Evolutionary conservation across 2,888 invertebrate species (phyloP).

Genomic region (Lymantria dispar): DNA sequence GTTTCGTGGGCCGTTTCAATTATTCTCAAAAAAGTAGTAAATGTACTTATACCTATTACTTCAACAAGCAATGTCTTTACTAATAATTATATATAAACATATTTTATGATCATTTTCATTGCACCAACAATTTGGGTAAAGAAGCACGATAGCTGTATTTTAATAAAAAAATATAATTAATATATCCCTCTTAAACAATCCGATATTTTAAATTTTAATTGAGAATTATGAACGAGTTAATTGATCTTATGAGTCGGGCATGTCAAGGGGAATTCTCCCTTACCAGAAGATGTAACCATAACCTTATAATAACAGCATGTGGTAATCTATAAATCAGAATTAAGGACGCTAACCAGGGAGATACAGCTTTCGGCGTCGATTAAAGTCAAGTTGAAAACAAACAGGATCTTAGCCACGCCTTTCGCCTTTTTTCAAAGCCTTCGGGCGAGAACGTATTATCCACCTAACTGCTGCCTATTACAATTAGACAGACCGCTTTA

Average conservation of each 20-base stretch:
- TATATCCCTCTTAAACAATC: not conserved
- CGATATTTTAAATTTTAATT: conserved; percentile 47
- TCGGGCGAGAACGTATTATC: conserved; percentile 50
- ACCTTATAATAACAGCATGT: conserved; percentile 69
- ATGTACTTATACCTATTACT: conserved; percentile 44
- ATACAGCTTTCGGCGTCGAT: conserved; percentile 65
- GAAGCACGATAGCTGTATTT: too few species aligned
- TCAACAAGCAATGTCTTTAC: conserved; percentile 31
- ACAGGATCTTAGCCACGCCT: conserved; percentile 58
- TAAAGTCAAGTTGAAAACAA: conserved; percentile 74
- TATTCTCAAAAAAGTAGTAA: conserved; percentile 48
- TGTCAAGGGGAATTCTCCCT: conserved; percentile 59
- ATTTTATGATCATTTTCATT: not conserved
- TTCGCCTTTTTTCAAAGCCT: conserved; percentile 49
- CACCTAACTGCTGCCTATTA: conserved; percentile 52
- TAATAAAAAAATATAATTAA: too few species aligned
- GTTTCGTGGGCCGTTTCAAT: conserved; percentile 49
- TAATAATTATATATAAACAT: not conserved
- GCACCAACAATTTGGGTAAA: too few species aligned
- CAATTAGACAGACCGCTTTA: conserved; percentile 55
- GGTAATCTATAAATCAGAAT: conserved; percentile 75
- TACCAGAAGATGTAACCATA: conserved; percentile 58
- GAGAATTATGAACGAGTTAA: conserved; percentile 69
- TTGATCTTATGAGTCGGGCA: conserved; percentile 72
- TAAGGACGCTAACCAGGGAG: conserved; percentile 64